Percentiles rank a stretch among this genome's conserved stretches.
Evolutionary conservation across 2,888 invertebrate genomes (phyloP).

Genomic region (Tubiluchus corallicola): DNA sequence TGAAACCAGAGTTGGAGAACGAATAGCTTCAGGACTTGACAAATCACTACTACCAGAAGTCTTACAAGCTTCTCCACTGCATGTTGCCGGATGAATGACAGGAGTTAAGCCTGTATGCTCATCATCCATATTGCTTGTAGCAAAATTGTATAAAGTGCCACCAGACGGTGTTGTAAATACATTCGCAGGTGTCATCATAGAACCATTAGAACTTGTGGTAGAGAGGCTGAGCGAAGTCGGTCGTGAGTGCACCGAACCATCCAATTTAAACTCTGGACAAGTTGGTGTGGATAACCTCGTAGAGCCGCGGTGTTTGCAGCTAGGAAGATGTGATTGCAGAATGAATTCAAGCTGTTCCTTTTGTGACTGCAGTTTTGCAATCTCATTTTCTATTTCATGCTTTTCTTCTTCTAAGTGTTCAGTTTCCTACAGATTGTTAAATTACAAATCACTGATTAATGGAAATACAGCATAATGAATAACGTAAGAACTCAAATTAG

Average conservation of each 20-base stretch:
- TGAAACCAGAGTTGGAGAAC: constrained; percentile 54
- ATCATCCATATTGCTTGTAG: not conserved
- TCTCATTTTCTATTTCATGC: constrained; percentile 56
- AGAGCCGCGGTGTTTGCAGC: constrained; percentile 40
- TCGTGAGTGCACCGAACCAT: not conserved
- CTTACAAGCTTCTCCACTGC: constrained; percentile 35
- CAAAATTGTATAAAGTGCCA: not conserved
- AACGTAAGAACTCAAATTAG: no score
- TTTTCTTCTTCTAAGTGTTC: constrained; percentile 63
- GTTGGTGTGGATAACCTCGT: not conserved
- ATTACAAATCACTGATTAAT: no score
- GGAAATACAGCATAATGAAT: no score
- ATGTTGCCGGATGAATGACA: not conserved
- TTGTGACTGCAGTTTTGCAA: constrained; percentile 49
- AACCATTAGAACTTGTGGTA: not conserved
- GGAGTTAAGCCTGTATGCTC: not conserved
- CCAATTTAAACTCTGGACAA: not conserved
- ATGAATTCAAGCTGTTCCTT: constrained; percentile 61
- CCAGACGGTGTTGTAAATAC: not conserved
- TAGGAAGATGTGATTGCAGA: constrained; percentile 54
- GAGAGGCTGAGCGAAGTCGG: not conserved
- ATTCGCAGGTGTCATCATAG: not conserved
- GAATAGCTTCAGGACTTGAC: constrained; percentile 47
- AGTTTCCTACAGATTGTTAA: constrained; percentile 56
- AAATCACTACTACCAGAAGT: constrained; percentile 37